Base-by-base conservation (phyloP, 2,113 vertebrate species). In the Clupea harengus region DNA sequence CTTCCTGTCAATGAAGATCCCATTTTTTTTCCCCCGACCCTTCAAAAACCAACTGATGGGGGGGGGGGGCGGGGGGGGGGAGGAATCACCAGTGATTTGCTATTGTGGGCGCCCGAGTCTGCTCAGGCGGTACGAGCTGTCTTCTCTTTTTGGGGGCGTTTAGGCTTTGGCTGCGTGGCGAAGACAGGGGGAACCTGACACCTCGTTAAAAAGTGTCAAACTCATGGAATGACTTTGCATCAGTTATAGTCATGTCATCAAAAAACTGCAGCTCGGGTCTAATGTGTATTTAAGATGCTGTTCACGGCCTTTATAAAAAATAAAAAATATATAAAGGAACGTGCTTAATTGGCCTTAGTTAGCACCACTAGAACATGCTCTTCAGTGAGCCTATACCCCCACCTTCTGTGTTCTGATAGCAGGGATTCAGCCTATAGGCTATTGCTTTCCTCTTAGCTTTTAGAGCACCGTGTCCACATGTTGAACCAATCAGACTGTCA, bases 51-150 rank as follows among this genome's bases (percentile, higher is more conserved):
- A 72, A 75, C 25, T 75, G 67, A 8, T 17, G 28, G 15, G 11
- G 7, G n/a, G n/a, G n/a, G n/a, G n/a, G n/a, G n/a, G n/a, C n/a
- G n/a, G n/a, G n/a, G n/a, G n/a, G n/a, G n/a, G n/a, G n/a, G n/a
- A 72, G 17, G 32, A 72, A 72, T 72, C 64, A 72, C n/a, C 64
- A 13, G 64, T 72, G 32, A 72, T 78, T 78, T 78, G 72, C 72
- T 15, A 39, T 39, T 39, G 28, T 32, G 13, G 39, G 11, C 39
- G 67, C 28, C 25, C 28, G 4, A 11, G 32, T 25, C 6, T 28
- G 25, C n/a, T 32, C 28, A 13, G 32, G 67, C n/a, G 1, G 2
- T 32, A 17, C 2, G 67, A 28, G 67, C 7, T 75, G 67, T 72
- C 28, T 32, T 11, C 28, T 67, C 11, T 72, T 72, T 32, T 6